These are phyloP conservation scores for Encarsia formosa DNA, from an alignment of 2,888 invertebrate species.

Conservation along the genomic window DNA sequence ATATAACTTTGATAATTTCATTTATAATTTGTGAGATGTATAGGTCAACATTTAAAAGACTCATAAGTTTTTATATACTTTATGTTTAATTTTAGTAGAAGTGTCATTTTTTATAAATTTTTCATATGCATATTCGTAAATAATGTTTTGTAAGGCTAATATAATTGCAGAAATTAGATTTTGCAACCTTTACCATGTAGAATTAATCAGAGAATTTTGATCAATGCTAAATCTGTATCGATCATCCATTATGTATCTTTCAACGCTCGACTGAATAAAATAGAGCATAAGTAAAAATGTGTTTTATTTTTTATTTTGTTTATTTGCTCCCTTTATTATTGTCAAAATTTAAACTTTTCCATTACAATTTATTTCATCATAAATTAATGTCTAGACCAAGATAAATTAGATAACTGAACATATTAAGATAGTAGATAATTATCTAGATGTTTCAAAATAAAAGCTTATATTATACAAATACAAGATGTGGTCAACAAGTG, in stretches of 20 bases:
- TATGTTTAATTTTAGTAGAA: conserved; percentile 23
- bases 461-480: not conserved
- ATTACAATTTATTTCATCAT: not conserved
- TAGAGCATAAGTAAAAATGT: conserved; percentile 22
- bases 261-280: conserved; percentile 29
- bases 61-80: conserved; percentile 27
- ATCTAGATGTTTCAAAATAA: not conserved
- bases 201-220: conserved; percentile 18
- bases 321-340: not conserved
- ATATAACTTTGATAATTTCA: conserved; percentile 21
- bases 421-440: not conserved
- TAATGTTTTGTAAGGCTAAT: conserved; percentile 26
- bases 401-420: too few species aligned
- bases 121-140: conserved; percentile 24
- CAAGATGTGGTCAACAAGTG: conserved; percentile 5
- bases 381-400: too few species aligned
- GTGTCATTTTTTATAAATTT: conserved; percentile 24
- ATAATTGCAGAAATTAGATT: conserved; percentile 25
- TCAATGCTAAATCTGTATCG: conserved; percentile 23
- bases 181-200: conserved; percentile 24
- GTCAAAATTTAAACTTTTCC: not conserved
- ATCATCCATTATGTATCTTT: conserved; percentile 27
- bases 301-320: conserved; percentile 4
- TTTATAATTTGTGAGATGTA: conserved; percentile 20
- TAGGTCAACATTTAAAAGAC: conserved; percentile 22